Evolutionary conservation across 2,113 vertebrate species (phyloP).

Genomic region (Chaetops frenatus): DNA sequence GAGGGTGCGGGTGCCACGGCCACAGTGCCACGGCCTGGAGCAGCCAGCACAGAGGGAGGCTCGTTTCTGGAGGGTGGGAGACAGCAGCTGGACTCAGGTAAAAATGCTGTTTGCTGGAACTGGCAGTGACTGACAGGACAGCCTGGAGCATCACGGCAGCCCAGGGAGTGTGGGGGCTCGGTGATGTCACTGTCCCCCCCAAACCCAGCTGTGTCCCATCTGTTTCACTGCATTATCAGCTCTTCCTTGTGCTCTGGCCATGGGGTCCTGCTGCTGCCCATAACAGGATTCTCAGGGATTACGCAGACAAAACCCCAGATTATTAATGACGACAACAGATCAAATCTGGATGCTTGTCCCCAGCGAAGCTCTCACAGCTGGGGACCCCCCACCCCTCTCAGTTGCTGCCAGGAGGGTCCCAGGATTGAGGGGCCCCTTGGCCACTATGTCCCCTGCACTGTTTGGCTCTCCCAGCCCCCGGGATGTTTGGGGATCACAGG

Average conservation of each 20-base stretch:
- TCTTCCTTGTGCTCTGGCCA: not conserved
- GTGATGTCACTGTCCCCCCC: not conserved
- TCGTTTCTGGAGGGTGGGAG: not conserved
- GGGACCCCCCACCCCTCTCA: not conserved
- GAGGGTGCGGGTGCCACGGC: not conserved
- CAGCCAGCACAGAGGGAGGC: not conserved
- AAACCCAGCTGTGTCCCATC: not conserved
- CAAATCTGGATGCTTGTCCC: not conserved
- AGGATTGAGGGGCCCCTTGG: accelerated
- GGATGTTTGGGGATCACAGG: not conserved
- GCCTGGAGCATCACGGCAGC: accelerated
- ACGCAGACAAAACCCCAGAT: not conserved
- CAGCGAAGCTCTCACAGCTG: not conserved
- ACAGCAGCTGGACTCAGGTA: not conserved
- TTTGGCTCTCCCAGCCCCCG: not conserved
- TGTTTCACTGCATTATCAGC: accelerated
- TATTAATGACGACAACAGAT: not conserved
- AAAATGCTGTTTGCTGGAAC: not conserved
- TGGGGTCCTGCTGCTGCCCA: not conserved
- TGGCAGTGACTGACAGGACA: accelerated
- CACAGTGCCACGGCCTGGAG: accelerated
- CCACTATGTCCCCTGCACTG: accelerated
- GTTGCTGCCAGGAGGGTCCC: not conserved
- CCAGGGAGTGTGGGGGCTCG: not conserved
- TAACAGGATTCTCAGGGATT: not conserved